phyloP scores from a whole-genome alignment of 2,797 vertebrate genomes.

The Gambusia yucatana region DNA sequence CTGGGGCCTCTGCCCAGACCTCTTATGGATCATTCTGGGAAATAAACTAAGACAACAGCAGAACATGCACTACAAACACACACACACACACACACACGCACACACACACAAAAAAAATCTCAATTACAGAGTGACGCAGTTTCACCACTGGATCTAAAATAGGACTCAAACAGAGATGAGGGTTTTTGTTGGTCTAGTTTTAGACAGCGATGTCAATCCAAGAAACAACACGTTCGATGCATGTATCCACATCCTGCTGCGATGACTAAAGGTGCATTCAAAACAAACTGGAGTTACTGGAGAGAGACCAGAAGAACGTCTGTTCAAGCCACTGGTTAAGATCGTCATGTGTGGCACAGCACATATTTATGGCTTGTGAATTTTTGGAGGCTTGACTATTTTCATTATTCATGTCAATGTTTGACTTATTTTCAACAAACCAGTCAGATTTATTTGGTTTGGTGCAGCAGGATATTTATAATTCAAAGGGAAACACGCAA shows the following conservation, averaged over 20 bases:
- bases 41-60: not conserved
- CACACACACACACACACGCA: not conserved
- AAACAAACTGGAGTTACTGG: not conserved
- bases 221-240: not conserved
- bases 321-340: not conserved
- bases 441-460: not conserved
- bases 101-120: not conserved
- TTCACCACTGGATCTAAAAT: not conserved
- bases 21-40: slow-evolving; percentile 5
- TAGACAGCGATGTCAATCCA: not conserved
- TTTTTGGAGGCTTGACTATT: not conserved
- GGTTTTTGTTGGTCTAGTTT: not conserved
- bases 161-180: not conserved
- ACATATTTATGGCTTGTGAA: not conserved
- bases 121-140: not conserved
- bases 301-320: not conserved
- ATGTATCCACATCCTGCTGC: not conserved
- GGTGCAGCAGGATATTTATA: not conserved
- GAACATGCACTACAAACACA: not conserved
- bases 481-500: not conserved
- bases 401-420: not conserved
- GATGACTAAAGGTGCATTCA: not conserved
- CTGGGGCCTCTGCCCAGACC: not conserved
- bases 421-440: not conserved
- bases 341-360: not conserved